Evolutionary conservation across 2,797 vertebrate genomes (phyloP), one percentile per base, ranked within the genome.

Genomic region (Amblyopsis hoosieri): DNA sequence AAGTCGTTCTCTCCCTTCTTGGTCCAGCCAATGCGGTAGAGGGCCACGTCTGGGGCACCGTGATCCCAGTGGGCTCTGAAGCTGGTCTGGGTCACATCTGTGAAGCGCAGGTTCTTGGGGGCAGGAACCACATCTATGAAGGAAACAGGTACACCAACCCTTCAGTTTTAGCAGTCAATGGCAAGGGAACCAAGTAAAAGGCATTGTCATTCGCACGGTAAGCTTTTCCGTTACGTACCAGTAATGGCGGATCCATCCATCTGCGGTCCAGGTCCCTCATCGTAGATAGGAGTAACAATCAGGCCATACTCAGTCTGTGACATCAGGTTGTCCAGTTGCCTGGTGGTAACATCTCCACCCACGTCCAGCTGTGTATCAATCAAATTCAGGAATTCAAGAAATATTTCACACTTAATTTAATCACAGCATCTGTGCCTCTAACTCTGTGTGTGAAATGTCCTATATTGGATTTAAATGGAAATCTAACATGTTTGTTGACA

Each of bases 21-120:
- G 0, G 77, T 81, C 97, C 96, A 99, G 45, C 90, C 93, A 56
- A 99, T 92, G 78, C 97, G 95, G 50, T 99, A 99, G 0, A 99
- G 88, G 66, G 96, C 93, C 2, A 99, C 96, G 57, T 99, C 97
- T 14, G 95, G 89, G 54, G 96, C 98, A 47, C 96, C 96, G 0
- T 99, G 96, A 4, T 98, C 95, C 98, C 98, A 99, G 31, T 90
- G 93, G 11, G 93, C 95, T 81, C 93, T 91, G 83, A 99, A 99
- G 84, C 95, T 97, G 60, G 93, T 95, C 0, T 92, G 90, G 4
- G 94, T 94, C 6, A 95, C 76, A 1, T 96, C 95, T 10, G 96
- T 94, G 82, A 97, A 94, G 77, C 86, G 91, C 54, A 99, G 90
- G 85, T 97, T 96, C 79, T 90, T 90, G 37, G 98, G 98, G 10